A percentile compares a stretch with the other conserved stretches of the same genome.
Conservation (phyloP, 2,888 invertebrate species). For the Orchestes rusci region DNA sequence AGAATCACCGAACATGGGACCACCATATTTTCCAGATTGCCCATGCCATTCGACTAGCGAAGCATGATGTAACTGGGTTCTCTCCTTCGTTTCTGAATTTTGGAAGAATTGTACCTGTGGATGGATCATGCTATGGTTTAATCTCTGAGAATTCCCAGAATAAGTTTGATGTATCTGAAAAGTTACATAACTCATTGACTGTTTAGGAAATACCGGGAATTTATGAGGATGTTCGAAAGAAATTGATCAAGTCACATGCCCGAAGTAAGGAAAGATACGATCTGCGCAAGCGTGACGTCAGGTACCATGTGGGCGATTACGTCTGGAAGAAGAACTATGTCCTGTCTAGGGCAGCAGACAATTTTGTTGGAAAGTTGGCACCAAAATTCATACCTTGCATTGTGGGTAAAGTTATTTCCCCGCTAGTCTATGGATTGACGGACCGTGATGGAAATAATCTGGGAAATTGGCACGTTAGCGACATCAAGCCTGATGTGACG, state of each 20-base stretch:
- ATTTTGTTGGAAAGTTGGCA: constrained; percentile 25
- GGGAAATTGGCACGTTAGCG: constrained; percentile 24
- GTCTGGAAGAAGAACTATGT: too few relatives aligned
- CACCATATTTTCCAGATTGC: constrained; percentile 13
- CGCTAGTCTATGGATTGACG: too few relatives aligned
- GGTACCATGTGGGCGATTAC: constrained; percentile 23
- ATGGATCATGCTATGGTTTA: constrained; percentile 22
- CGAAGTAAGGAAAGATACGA: constrained; percentile 23
- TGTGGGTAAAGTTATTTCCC: constrained; percentile 20
- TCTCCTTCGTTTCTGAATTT: constrained; percentile 23
- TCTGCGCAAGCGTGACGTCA: constrained; percentile 21
- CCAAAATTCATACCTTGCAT: constrained; percentile 25
- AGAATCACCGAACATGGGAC: constrained; percentile 21
- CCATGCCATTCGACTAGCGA: constrained; percentile 22
- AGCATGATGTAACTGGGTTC: constrained; percentile 22
- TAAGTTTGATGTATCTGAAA: constrained; percentile 4
- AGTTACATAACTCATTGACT: constrained; percentile 14
- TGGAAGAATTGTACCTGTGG: constrained; percentile 19
- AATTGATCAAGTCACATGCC: constrained; percentile 14
- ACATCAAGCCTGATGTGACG: constrained; percentile 4
- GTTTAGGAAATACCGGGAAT: constrained; percentile 18
- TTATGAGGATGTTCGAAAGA: constrained; percentile 15
- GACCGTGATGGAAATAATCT: constrained; percentile 20
- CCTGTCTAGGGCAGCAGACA: constrained; percentile 22
- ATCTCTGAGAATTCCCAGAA: constrained; percentile 18